Evolutionary conservation across 2,113 vertebrate genomes (phyloP).

Genomic region (Aldabrachelys gigantea): DNA sequence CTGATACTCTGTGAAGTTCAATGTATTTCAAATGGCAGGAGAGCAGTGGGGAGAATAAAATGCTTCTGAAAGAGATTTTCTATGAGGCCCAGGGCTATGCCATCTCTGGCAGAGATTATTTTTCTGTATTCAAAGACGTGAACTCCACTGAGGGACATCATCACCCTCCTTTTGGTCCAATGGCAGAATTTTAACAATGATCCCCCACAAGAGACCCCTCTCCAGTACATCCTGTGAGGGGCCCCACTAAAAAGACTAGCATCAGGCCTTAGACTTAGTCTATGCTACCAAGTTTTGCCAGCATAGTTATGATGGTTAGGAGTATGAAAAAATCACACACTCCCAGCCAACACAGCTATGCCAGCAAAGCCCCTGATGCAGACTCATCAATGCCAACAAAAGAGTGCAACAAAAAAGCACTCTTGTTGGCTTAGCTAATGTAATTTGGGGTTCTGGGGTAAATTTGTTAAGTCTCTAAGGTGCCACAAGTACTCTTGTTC

Average conservation of each 20-base stretch:
- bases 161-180: neutral
- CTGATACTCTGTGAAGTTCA: neutral
- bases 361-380: neutral
- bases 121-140: neutral
- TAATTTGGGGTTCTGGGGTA: neutral
- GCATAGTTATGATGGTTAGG: neutral
- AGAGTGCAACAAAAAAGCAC: no score
- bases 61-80: no score
- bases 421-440: neutral
- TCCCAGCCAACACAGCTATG: neutral
- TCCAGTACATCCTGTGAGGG: neutral
- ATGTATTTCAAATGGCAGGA: neutral
- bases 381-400: neutral
- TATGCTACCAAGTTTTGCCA: neutral
- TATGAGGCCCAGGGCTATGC: neutral
- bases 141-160: neutral
- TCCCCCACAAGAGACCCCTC: neutral
- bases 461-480: no score
- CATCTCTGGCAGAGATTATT: neutral
- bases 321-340: neutral
- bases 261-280: neutral
- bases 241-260: neutral
- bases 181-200: neutral
- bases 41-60: neutral
- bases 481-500: no score